Evolutionary conservation across 92 coral and sea anemone genomes (phyloP), one percentile per base, ranked within the genome.

Genomic region (Plumapathes pennacea): DNA sequence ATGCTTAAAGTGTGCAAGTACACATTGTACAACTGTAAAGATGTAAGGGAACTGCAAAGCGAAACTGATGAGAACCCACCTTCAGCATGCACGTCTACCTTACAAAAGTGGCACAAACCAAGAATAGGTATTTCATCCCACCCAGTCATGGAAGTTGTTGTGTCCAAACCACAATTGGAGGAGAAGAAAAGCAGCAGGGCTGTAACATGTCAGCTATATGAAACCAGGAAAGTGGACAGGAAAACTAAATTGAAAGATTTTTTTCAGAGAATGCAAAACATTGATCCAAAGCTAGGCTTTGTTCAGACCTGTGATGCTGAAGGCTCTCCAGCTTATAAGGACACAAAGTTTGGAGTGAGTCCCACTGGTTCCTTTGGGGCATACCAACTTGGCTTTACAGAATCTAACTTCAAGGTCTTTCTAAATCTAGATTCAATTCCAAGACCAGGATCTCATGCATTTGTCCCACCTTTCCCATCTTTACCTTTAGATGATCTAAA

Each of bases 1-100:
- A 79, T 79, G 80, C 24, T 71, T 18, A 71, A 79, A 42, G 74
- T 79, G 0, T 79, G 80, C 46, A 79, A 71, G 30, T 71, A 61
- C 51, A 57, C 68, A 8, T 34, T 79, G 10, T 79, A 53, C 26
- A 64, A 42, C 36, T 71, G 86, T 48, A 33, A 21, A 5, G 57
- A 45, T 55, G 70, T 55, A 26, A 48, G 54, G 28, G 56, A 72
- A 20, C 70, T 71, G 0, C 24, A 54, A 28, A 40, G 47, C 39
- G 80, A 79, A 17, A 80, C 28, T 29, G 86, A 79, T 71, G 68
- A 71, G 64, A 79, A 71, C 64, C 64, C 57, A 25, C 48, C 47
- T 14, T 38, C 80, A 54, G 69, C 64, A 10, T 71, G 86, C 45
- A 79, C 86, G 30, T 79, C 86, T 45, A 14, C 73, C 64, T 52